Evolutionary conservation across 2,797 vertebrate genomes (phyloP).

Genomic region (Sebastolobus alascanus): DNA sequence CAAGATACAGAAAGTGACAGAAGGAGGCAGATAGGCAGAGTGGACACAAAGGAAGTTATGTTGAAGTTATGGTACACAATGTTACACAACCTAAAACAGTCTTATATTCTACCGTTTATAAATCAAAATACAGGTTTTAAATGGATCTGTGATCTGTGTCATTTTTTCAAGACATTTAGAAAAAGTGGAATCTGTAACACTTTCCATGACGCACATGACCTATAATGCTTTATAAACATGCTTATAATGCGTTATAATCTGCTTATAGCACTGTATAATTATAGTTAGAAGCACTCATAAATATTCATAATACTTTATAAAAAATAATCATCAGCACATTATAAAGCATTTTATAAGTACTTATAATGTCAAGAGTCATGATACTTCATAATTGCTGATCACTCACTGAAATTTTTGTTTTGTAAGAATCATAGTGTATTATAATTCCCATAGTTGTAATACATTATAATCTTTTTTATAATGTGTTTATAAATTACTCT

Average conservation of each 20-base stretch:
- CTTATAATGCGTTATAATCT: not conserved
- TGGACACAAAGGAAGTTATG: not conserved
- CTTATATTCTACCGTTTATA: not conserved
- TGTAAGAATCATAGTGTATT: too few species aligned
- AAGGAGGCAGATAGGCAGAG: conserved; percentile 2
- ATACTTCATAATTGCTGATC: too few species aligned
- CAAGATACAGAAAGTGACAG: conserved; percentile 19
- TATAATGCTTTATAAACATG: not conserved
- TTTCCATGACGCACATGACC: not conserved
- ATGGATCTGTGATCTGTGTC: not conserved
- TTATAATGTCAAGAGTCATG: too few species aligned
- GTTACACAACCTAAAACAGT: not conserved
- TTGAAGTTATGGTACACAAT: not conserved
- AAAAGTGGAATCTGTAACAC: not conserved
- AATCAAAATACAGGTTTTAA: not conserved
- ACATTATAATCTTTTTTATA: not conserved
- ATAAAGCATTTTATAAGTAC: not conserved
- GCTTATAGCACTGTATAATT: not conserved
- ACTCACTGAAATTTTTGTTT: too few species aligned
- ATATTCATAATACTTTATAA: not conserved
- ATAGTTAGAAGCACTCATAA: too few species aligned
- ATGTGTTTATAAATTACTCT: not conserved
- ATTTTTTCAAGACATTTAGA: not conserved
- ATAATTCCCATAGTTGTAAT: too few species aligned
- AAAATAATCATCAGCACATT: not conserved